Evolutionary conservation across 2,797 vertebrate genomes (phyloP), one percentile per base, ranked within the genome.

Genomic region (Sebastes nivosus): DNA sequence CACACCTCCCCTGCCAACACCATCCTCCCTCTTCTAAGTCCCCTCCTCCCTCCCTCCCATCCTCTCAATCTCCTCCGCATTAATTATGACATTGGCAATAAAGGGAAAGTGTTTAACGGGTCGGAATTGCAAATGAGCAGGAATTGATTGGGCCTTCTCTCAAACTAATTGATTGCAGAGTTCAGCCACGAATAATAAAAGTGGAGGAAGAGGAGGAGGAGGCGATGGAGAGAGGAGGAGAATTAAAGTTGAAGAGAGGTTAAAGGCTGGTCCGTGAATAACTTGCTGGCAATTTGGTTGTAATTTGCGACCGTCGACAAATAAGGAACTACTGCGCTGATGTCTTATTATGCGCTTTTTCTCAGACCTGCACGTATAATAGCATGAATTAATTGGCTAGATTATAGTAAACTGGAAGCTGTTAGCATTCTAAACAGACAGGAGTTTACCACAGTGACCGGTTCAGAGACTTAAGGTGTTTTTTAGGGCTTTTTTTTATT

Each of bases 61-160:
- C 70, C 74, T 32, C 67, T 70, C 67, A 75, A 68, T 80, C 84
- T 81, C 77, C 75, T 69, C 50, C 2, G 22, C 83, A 87, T 87
- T 88, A 93, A 92, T 93, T 92, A 94, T 86, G 79, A 90, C 88
- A 80, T 72, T 84, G 80, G 81, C 80, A 87, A 90, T 91, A 89
- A 92, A 90, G 80, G 77, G 77, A 85, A 84, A 67, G 63, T 82
- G 72, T 88, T 89, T 87, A 88, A 90, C 32, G 13, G 79, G 71
- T 92, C 83, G 86, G 92, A 94, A 92, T 89, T 91, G 88, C 87
- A 94, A 93, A 91, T 93, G 88, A 90, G 86, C 25, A 27, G 59
- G 69, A 82, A 94, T 90, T 92, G 91, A 94, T 92, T 91, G 85
- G 87, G 67, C 76, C 65, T 54, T 84, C 82, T 80, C 65, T 83